These are phyloP conservation scores for Entomobrya multifasciata DNA, from an alignment of 2,888 invertebrate genomes.

Conservation along the genomic window DNA sequence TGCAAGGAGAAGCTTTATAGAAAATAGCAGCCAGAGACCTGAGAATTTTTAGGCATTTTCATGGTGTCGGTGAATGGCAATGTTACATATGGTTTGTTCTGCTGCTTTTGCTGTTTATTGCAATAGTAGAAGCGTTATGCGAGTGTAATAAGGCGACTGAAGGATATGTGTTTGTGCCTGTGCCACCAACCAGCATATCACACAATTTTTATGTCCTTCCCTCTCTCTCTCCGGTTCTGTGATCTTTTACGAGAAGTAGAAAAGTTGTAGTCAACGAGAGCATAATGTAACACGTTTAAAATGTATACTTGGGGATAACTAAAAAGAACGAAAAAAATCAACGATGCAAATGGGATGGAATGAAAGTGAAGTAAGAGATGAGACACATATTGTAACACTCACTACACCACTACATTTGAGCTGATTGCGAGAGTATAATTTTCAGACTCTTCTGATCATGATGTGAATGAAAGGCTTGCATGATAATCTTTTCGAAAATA, in stretches of 20 bases:
- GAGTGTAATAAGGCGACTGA: not conserved
- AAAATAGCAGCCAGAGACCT: constrained; percentile 14
- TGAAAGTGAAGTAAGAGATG: constrained; percentile 60
- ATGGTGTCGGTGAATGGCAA: constrained; percentile 8
- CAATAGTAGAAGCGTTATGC: too few relatives aligned
- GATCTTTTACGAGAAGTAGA: too few relatives aligned
- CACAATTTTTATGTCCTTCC: constrained; percentile 1
- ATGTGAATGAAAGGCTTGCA: not conserved
- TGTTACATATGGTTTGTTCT: not conserved
- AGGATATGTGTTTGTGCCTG: not conserved
- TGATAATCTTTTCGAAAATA: constrained; percentile 62
- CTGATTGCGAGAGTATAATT: not conserved
- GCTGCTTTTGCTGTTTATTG: not conserved
- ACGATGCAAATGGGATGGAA: constrained; percentile 54
- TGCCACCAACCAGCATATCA: constrained; percentile 9
- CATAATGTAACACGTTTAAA: constrained; percentile 33
- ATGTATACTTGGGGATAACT: constrained; percentile 9
- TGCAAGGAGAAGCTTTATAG: constrained; percentile 39
- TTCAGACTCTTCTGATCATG: not conserved
- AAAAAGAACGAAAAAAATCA: constrained; percentile 10
- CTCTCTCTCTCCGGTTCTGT: not conserved
- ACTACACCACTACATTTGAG: not conserved
- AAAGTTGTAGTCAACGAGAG: too few relatives aligned
- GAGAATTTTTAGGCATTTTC: constrained; percentile 35
- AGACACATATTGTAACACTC: constrained; percentile 30